Base-by-base conservation (phyloP, 2,888 invertebrate genomes). In the Sarcophaga carnaria region DNA sequence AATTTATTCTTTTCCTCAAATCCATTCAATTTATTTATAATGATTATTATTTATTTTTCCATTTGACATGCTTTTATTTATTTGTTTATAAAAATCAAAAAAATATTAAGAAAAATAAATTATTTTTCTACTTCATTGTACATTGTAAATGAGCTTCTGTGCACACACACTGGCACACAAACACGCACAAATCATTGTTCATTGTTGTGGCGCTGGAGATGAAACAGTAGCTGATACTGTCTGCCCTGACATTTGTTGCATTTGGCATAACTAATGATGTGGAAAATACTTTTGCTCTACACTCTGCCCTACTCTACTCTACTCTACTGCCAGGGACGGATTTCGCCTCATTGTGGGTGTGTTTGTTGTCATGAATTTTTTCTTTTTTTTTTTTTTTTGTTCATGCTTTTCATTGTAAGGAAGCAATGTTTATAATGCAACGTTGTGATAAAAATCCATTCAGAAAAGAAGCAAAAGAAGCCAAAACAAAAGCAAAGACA, bases 251-350 rank as follows among this genome's bases (percentile, higher is more conserved):
- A 83, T 86, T 83, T 86, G 88, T 80, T 84, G 76, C 90, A 89
- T 71, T 90, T 89, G 89, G 88, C 89, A 89, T 87, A 90, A 91
- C 91, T 92, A 91, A 91, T 92, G 91, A 92, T 91, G 91, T 91
- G 91, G 90, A 91, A 91, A 91, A 91, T 91, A 89, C 90, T 89
- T 88, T 87, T 82, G 45, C 76, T 88, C 37, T 63, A 37, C 37
- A 37, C 37, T 37, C 37, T 37, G 8, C 37, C 2, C 8, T 37
- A 2, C 37, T 37, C 37, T 37, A 37, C 37, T 10, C 8, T 37
- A 0, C 37, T 37, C 37, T 37, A 37, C 37, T 37, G 2, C 2
- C 8, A 37, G 37, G 3, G 0, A 37, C 8, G 37, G 37, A 37
- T 37, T 10, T 37, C 0, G 37, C 37, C 8, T 8, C 37, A 37